Percentiles rank a stretch among this genome's conserved stretches.
Evolutionary conservation across 2,113 vertebrate species (phyloP).

Genomic region (Macroglossus sobrinus): DNA sequence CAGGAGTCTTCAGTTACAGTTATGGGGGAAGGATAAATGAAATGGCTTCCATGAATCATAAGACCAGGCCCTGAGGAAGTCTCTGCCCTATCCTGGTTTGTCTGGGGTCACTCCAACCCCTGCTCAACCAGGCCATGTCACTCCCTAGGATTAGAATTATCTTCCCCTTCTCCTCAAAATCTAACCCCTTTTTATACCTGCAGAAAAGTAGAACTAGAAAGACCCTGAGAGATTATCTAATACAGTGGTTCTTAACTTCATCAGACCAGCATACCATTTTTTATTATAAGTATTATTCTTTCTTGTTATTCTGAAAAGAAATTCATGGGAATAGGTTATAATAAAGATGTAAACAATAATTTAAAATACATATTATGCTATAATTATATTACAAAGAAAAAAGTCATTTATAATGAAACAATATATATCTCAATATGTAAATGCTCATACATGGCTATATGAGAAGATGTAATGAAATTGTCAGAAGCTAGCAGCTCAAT

Average conservation of each 20-base stretch:
- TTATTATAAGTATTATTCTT: neutral
- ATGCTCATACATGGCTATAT: neutral
- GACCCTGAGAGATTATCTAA: neutral
- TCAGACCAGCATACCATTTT: neutral
- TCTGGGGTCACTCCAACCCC: neutral
- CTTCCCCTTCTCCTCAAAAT: neutral
- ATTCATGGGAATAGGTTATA: neutral
- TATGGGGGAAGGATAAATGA: neutral
- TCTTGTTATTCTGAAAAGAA: neutral
- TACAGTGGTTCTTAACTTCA: neutral
- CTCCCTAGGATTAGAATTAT: neutral
- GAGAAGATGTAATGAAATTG: neutral
- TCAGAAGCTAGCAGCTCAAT: neutral
- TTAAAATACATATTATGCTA: neutral
- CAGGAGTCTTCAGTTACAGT: conserved; percentile 54
- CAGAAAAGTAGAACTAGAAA: conserved; percentile 24
- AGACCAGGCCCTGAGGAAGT: conserved; percentile 7
- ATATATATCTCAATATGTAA: conserved; percentile 6
- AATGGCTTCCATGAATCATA: conserved; percentile 16
- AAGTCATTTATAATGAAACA: conserved; percentile 1
- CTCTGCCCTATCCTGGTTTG: neutral
- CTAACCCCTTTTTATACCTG: neutral
- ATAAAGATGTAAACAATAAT: neutral
- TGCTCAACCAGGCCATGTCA: neutral
- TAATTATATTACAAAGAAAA: neutral